A percentile compares a stretch with the other conserved stretches of the same genome.
These are phyloP conservation scores for Siphamia tubifer DNA, from an alignment of 2,113 vertebrate species.

Conservation along the genomic window DNA sequence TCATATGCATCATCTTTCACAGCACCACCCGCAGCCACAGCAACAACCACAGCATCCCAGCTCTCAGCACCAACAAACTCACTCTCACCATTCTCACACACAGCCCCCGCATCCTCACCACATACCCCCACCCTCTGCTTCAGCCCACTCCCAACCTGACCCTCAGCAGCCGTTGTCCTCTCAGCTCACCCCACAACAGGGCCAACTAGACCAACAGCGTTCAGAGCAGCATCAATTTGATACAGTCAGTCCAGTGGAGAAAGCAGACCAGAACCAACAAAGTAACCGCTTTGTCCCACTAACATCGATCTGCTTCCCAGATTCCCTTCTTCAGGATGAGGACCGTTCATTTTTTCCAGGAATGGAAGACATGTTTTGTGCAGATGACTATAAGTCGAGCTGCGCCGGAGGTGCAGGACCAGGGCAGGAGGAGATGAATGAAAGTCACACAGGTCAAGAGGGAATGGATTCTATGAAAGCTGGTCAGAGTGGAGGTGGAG, in stretches of 20 bases:
- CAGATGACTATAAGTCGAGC: slow-evolving; percentile 88
- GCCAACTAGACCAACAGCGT: slow-evolving; percentile 84
- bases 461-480: slow-evolving; percentile 73
- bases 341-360: slow-evolving; percentile 92
- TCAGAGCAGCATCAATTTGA: slow-evolving; percentile 86
- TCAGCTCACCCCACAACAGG: slow-evolving; percentile 79
- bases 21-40: slow-evolving; percentile 71
- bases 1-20: slow-evolving; percentile 80
- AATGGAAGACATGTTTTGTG: slow-evolving; percentile 97
- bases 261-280: slow-evolving; percentile 76
- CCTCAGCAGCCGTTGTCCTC: slow-evolving; percentile 68
- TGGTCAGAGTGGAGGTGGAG: slow-evolving; percentile 57
- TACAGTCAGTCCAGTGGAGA: slow-evolving; percentile 83
- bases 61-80: slow-evolving; percentile 73
- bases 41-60: slow-evolving; percentile 69
- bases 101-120: slow-evolving; percentile 73
- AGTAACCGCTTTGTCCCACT: slow-evolving; percentile 87
- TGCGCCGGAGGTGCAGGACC: slow-evolving; percentile 80
- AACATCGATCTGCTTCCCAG: slow-evolving; percentile 95
- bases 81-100: slow-evolving; percentile 72
- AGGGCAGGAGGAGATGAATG: slow-evolving; percentile 75
- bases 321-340: slow-evolving; percentile 92
- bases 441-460: slow-evolving; percentile 67
- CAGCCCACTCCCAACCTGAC: slow-evolving; percentile 67
- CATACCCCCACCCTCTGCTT: slow-evolving; percentile 63